phyloP scores from a whole-genome alignment of 2,888 invertebrate genomes.

The Cerastis rubricosa region DNA sequence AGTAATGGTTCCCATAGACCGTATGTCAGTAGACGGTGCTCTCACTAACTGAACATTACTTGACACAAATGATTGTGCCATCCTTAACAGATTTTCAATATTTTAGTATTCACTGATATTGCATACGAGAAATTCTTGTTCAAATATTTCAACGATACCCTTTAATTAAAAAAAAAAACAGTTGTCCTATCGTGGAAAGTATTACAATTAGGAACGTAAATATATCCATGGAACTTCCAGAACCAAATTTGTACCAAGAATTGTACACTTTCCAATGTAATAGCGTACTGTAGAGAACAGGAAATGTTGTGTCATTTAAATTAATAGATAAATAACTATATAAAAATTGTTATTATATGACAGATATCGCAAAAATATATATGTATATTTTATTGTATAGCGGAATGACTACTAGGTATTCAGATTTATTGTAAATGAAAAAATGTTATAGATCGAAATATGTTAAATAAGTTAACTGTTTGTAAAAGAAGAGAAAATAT shows the following conservation, averaged over 20 bases:
- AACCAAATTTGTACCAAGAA: constrained; percentile 61
- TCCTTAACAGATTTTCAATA: constrained; percentile 73
- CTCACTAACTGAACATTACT: constrained; percentile 67
- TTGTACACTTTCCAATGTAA: constrained; percentile 78
- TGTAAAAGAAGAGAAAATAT: constrained; percentile 90
- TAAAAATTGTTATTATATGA: constrained; percentile 85
- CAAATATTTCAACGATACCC: constrained; percentile 43
- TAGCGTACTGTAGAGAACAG: constrained; percentile 80
- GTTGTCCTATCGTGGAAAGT: constrained; percentile 52
- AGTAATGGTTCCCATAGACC: constrained; percentile 78
- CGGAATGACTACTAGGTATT: constrained; percentile 86
- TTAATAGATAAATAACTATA: constrained; percentile 87
- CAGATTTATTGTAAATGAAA: constrained; percentile 89
- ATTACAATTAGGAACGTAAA: constrained; percentile 61
- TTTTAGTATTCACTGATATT: constrained; percentile 65
- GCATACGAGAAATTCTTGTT: constrained; percentile 32
- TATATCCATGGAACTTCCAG: constrained; percentile 62
- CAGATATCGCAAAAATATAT: constrained; percentile 86
- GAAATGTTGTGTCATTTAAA: constrained; percentile 88
- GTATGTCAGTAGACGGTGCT: constrained; percentile 66
- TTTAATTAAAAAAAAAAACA: constrained; percentile 54
- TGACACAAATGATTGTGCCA: constrained; percentile 86
- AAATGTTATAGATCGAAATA: constrained; percentile 89
- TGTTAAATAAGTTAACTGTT: constrained; percentile 90
- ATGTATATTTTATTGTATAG: constrained; percentile 90